phyloP scores from a whole-genome alignment of 2,113 vertebrate genomes.

The Beaufortia kweichowensis region DNA sequence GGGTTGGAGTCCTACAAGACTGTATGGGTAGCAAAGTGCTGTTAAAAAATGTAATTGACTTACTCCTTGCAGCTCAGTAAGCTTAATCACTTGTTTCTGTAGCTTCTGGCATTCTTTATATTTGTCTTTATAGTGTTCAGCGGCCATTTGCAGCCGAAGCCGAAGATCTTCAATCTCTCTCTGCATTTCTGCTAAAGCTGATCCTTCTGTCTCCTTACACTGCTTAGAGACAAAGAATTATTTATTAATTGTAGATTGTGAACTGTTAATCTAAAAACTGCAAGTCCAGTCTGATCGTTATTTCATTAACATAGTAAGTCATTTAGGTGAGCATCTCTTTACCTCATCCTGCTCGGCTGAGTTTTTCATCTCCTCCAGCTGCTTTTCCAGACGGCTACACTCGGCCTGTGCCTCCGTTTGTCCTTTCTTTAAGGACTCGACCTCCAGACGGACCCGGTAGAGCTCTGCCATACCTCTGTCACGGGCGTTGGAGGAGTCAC shows the following conservation, averaged over 20 bases:
- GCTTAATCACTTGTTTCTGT: constrained; percentile 90
- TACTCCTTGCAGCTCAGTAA: constrained; percentile 88
- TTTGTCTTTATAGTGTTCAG: constrained; percentile 98
- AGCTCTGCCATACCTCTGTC: constrained; percentile 94
- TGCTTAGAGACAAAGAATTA: background rate
- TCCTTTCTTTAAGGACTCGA: constrained; percentile 71
- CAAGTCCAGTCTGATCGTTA: no score
- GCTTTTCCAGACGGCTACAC: constrained; percentile 69
- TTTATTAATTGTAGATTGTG: background rate
- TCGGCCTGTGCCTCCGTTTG: constrained; percentile 80
- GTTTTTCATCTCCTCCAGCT: constrained; percentile 73
- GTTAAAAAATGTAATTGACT: constrained; percentile 58
- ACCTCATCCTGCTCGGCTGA: constrained; percentile 81
- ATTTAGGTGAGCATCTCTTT: constrained; percentile 47
- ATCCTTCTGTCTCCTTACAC: constrained; percentile 69
- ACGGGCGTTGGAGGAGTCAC: constrained; percentile 86
- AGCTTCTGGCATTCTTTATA: constrained; percentile 97
- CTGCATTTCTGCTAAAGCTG: constrained; percentile 85
- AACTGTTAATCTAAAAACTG: no score
- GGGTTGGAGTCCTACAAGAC: background rate
- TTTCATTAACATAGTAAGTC: no score
- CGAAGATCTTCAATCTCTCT: constrained; percentile 97
- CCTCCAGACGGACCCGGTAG: constrained; percentile 86
- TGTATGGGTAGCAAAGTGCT: background rate
- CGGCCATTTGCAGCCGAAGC: constrained; percentile 96